Evolutionary conservation across 2,797 vertebrate genomes (phyloP), one percentile per base, ranked within the genome.

Genomic region (Ataeniobius toweri): DNA sequence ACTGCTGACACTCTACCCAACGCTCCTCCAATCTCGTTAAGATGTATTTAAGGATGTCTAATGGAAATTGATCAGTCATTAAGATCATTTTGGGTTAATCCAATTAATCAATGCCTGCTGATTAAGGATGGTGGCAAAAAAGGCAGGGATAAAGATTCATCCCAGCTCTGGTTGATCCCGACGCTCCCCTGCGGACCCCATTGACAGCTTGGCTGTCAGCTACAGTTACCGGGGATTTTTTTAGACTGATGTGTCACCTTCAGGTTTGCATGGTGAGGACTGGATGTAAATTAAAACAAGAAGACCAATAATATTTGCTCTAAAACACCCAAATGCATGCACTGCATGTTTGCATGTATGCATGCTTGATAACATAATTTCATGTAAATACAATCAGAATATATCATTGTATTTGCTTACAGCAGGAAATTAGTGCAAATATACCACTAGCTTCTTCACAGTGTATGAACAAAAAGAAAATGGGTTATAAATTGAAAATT

Each of bases 41-140:
- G 85, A 91, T 76, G 82, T 90, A 84, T 94, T 94, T 92, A 88
- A 89, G 85, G 85, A 74, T 31, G 83, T 71, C 89, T 92, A 92
- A 95, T 93, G 83, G 91, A 94, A 94, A 95, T 93, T 94, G 92
- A 95, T 94, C 92, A 90, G 86, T 87, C 89, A 94, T 94, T 92
- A 91, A 92, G 89, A 94, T 93, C 85, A 87, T 92, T 93, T 90
- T 73, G 78, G 81, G 88, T 87, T 87, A 89, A 93, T 88, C 89
- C 91, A 93, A 92, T 95, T 84, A 93, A 94, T 94, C 93, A 93
- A 94, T 94, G 85, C 24, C 82, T 68, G 80, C 86, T 92, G 89
- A 93, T 91, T 89, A 83, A 70, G 86, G 82, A 90, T 3, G 77
- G 76, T 13, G 58, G 73, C 36, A 59, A 70, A 72, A 83, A 79